Percentiles rank a stretch among this genome's conserved stretches.
Evolutionary conservation across 2,888 invertebrate species (phyloP).

Genomic region (Nesidiocoris tenuis): DNA sequence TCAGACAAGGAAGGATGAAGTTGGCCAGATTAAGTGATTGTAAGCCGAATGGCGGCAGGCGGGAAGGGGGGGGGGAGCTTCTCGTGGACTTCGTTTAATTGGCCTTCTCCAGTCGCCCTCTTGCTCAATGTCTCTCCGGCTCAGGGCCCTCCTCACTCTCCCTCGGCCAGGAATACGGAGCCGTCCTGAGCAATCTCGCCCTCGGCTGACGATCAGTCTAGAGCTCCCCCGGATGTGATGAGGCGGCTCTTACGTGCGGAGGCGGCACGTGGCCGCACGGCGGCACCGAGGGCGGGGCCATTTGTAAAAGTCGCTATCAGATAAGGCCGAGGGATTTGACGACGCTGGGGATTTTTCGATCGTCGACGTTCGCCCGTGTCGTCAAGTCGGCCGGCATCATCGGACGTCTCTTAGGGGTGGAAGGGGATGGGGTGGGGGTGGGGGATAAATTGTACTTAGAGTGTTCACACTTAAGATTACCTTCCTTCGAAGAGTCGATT

Average conservation of each 20-base stretch:
- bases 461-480: too few species aligned
- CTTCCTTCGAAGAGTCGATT: too few species aligned
- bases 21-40: constrained; percentile 38
- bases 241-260: neutral
- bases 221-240: neutral
- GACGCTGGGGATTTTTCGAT: too few species aligned
- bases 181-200: neutral
- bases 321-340: too few species aligned
- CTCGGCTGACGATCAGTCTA: neutral
- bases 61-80: constrained; percentile 3
- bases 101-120: constrained; percentile 10
- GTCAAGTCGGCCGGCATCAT: too few species aligned
- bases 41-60: constrained; percentile 14
- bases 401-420: too few species aligned
- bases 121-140: neutral
- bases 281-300: too few species aligned
- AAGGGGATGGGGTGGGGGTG: too few species aligned
- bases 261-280: neutral
- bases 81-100: constrained; percentile 37
- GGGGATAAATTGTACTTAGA: too few species aligned
- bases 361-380: too few species aligned
- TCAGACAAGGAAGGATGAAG: constrained; percentile 24
- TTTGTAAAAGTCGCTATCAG: too few species aligned
- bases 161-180: neutral
- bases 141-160: neutral